These are phyloP conservation scores for Pungitius pungitius DNA, from an alignment of 2,113 vertebrate genomes.

Conservation along the genomic window DNA sequence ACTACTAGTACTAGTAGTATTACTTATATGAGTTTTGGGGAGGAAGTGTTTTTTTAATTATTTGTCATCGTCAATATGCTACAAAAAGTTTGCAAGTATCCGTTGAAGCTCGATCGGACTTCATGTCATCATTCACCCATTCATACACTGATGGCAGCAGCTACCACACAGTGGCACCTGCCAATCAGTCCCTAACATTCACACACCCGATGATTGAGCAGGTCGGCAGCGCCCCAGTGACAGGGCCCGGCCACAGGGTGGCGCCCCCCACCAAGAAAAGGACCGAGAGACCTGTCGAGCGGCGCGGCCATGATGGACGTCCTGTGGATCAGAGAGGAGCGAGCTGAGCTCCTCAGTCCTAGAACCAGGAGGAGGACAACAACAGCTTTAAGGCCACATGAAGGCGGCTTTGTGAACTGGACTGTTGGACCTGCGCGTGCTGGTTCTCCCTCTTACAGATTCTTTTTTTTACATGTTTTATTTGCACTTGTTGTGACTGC, in stretches of 20 bases:
- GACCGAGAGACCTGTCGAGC: background rate
- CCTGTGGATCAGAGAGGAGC: slow-evolving; percentile 51
- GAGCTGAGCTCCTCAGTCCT: slow-evolving; percentile 65
- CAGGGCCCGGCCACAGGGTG: slow-evolving; percentile 58
- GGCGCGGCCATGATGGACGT: slow-evolving; percentile 57
- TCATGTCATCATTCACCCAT: no score
- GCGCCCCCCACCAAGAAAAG: slow-evolving; percentile 75
- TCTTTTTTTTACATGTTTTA: no score
- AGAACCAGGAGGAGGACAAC: slow-evolving; percentile 71
- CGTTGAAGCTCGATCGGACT: background rate
- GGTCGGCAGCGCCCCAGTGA: no score
- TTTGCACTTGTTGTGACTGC: slow-evolving; percentile 27
- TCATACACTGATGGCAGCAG: no score
- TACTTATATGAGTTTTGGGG: no score
- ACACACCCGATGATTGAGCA: no score
- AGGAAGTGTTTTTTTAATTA: background rate
- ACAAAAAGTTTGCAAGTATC: background rate
- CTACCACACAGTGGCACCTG: no score
- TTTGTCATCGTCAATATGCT: background rate
- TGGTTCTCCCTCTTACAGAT: slow-evolving; percentile 53
- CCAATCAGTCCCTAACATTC: no score
- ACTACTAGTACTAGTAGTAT: no score
- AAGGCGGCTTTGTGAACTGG: slow-evolving; percentile 70
- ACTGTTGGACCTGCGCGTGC: slow-evolving; percentile 57
- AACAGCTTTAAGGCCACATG: slow-evolving; percentile 58